Evolutionary conservation across 1,140 invertebrate genomes (phyloP).

Genomic region (Drosophila lacertosa): DNA sequence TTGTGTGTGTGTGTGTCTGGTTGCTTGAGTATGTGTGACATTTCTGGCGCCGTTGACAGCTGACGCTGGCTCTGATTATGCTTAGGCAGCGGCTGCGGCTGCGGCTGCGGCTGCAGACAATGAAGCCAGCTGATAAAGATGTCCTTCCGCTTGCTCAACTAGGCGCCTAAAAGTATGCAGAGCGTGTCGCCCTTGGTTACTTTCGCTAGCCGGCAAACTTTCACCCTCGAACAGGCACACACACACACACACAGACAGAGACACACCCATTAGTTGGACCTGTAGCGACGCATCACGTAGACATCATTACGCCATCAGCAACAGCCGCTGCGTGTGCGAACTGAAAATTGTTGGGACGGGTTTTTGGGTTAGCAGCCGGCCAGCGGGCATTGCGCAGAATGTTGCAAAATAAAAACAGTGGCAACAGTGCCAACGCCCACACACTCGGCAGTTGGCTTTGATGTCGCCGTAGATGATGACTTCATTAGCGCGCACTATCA

Average conservation of each 20-base stretch:
- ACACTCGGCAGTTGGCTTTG: conserved; percentile 51
- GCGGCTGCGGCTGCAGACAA: conserved; percentile 51
- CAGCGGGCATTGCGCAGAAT: conserved; percentile 39
- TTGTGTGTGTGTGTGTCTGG: conserved; percentile 24
- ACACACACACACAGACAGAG: conserved; percentile 29
- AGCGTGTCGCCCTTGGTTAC: conserved; percentile 61
- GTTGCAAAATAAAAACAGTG: conserved; percentile 75
- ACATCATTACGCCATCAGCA: conserved; percentile 75
- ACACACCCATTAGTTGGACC: conserved; percentile 53
- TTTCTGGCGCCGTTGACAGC: conserved; percentile 44
- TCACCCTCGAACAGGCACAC: conserved; percentile 49
- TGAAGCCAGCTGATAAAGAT: conserved; percentile 73
- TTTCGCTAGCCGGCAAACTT: conserved; percentile 75
- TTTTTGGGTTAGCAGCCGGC: conserved; percentile 13
- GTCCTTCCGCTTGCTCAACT: conserved; percentile 59
- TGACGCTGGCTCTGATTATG: conserved; percentile 45
- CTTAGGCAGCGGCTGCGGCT: conserved; percentile 48
- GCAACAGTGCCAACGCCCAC: conserved; percentile 23
- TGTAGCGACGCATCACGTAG: conserved; percentile 68
- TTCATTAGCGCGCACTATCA: conserved; percentile 80
- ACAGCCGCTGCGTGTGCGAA: neutral
- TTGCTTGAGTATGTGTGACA: conserved; percentile 37
- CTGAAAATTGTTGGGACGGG: conserved; percentile 25
- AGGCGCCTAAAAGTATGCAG: conserved; percentile 64
- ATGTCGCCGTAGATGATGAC: conserved; percentile 63